Evolutionary conservation across 2,797 vertebrate species (phyloP), one percentile per base, ranked within the genome.

Genomic region (Dryobates pubescens): DNA sequence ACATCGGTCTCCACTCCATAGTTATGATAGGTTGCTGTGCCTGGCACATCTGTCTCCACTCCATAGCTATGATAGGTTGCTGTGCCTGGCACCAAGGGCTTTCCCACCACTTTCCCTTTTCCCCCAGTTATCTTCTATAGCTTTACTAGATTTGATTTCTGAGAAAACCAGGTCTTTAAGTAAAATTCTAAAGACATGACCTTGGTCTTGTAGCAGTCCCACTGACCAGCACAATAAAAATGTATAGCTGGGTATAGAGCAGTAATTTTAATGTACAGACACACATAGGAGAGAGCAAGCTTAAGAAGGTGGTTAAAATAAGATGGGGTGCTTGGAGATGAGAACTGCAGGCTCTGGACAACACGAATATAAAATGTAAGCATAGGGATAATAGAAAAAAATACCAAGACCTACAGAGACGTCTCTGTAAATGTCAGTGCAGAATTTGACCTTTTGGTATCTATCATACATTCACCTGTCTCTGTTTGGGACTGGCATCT

Each of bases 361-460:
- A 72, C 54, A 72, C 91, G 90, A 95, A 91, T 95, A 96, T 83
- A 89, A 83, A 88, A 92, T 26, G 19, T 75, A 95, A 96, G 90
- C 87, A 63, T 4, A 23, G n/a, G 72, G 72, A 94, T 91, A 94
- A 93, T 27, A 86, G 82, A 70, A 95, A 94, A 94, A 95, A 86
- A 89, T 71, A 93, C 34, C 88, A 76, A 95, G 82, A 85, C 64
- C 95, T 95, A 93, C 88, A 90, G 94, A 90, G 88, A 95, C 43
- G 0, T 82, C 82, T 90, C 83, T 87, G 94, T 95, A 96, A 96
- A 96, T 93, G 88, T 96, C 95, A 96, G 75, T 47, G 69, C 79
- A 93, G 81, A 94, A 81, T 86, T 26, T 95, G 77, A 92, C 92
- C 88, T 93, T 94, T 89, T 29, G 51, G 49, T 91, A 85, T 92